Evolutionary conservation across 2,888 invertebrate species (phyloP), one percentile per base, ranked within the genome.

Genomic region (Meloe dianella): DNA sequence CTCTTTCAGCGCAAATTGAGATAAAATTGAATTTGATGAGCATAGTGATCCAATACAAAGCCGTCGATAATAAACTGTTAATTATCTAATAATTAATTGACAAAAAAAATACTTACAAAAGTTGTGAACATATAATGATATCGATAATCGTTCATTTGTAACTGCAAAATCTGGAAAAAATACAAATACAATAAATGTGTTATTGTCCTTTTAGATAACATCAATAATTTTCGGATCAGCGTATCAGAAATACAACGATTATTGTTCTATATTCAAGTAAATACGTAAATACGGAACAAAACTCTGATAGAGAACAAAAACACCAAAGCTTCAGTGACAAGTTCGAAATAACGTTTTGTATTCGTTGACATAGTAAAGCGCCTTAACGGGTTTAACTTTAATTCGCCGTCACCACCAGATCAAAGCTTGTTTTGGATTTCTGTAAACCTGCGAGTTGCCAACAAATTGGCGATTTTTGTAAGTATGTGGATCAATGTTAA

Each of bases 81-180:
- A 51, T 17, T 8, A 57, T 17, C 20, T n/a, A 63, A 63, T 27
- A 63, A 6, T 10, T 14, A 22, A 56, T 24, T 57, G 24, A 56
- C 51, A 22, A 3, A 17, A 62, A 54, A 4, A 41, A 60, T 87
- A 93, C 94, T 93, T 88, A 96, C 96, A 84, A 96, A 93, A 4
- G 96, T 95, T 17, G 96, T 96, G 81, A 97, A 97, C 86, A 97
- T 92, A 82, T 96, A 97, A 82, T 97, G 97, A 80, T 96, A 97
- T 77, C 94, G 88, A 82, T 95, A 94, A 81, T 96, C 96, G 81
- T 97, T 96, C 97, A 97, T 97, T 84, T 96, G 96, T 10, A 97
- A 87, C 81, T 96, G 95, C 17, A 96, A 85, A 74, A 97, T 95
- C 97, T 97, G 90, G 41, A 89, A 88, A 71, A 75, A 66, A 74